Base-by-base conservation (phyloP, 2,888 invertebrate species). In the Harpalus rubripes region DNA sequence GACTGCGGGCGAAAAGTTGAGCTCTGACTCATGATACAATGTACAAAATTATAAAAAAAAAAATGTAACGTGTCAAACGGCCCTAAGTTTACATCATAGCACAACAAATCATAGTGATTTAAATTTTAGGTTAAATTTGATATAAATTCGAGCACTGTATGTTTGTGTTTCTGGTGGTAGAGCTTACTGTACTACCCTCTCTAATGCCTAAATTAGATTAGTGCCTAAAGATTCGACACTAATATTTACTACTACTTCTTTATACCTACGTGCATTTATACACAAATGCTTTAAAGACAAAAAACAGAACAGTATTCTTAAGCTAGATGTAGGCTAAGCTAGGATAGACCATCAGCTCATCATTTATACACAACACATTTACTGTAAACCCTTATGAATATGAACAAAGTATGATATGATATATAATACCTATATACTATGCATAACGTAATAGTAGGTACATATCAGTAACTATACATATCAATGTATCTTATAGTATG, bases 201-300 rank as follows among this genome's bases (percentile, higher is more conserved):
- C 72, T 85, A 85, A 85, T 85, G 85, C 85, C 85, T 85, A 85
- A 79, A 85, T 85, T 85, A 85, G 85, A 85, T 85, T 85, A 85
- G 85, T 85, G 85, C 85, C 85, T 85, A 85, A 85, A 68, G 84
- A 84, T 84, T 68, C 59, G 79, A 85, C 85, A 85, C 85, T 85
- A 65, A 85, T 85, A 80, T 85, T 80, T 85, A 85, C 80, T 68
- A 81, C 63, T 79, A 85, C 85, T 85, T 85, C 85, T 85, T 85
- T 85, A 80, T 85, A 85, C 85, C 80, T 80, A 80, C 72, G 65
- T 80, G 72, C 80, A 85, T 85, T 80, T 85, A 85, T 59, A 85
- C 79, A 84, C 68, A 84, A 76, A 84, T 84, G 85, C 85, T 85
- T 85, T 85, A 85, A 76, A 61, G 58, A 68, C 26, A 84, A 65